Base-by-base conservation (phyloP, 2,797 vertebrate species). In the Platalea minor region DNA sequence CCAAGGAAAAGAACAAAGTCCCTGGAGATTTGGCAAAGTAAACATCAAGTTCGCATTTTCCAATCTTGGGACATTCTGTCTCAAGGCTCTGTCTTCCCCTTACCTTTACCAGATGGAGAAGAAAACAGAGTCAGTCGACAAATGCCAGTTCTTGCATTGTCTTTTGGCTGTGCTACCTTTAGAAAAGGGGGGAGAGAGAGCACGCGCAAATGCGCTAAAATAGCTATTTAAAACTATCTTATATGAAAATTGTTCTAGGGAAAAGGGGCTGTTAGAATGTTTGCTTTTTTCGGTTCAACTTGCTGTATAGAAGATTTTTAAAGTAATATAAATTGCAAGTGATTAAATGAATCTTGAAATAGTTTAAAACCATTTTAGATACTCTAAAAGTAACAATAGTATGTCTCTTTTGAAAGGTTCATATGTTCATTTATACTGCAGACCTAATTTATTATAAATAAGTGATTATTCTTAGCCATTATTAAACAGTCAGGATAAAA, bases 401-500 rank as follows among this genome's bases (percentile, higher is more conserved):
- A 79, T 88, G 50, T 73, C 65, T 94, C 78, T 84, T 73, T 92
- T 86, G 35, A 85, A 82, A 93, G 43, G 59, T 94, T 95, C 90
- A 3, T 61, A 61, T 53, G 61, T 91, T 87, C 88, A 79, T 96
- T 97, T 96, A 95, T 94, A 93, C 86, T 91, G 81, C 96, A 93
- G 95, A 77, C 76, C 77, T 97, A 97, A 97, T 95, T 97, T 96
- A 97, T 96, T 97, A 90, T 54, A 81, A 90, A 17, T 50, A 95
- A 95, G 69, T 69, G 91, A 96, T 89, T 94, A 70, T 91, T 93
- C 69, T 91, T 96, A 96, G 96, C 91, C 93, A 93, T 87, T 95
- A 95, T 91, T 94, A 83, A 95, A 78, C 51, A 93, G 69, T 83
- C 80, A 91, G 79, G 70, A 91, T 76, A 85, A 73, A 86, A 78